These are phyloP conservation scores for Scomberomorus guttatus DNA, from an alignment of 2,797 vertebrate species.

Conservation along the genomic window DNA sequence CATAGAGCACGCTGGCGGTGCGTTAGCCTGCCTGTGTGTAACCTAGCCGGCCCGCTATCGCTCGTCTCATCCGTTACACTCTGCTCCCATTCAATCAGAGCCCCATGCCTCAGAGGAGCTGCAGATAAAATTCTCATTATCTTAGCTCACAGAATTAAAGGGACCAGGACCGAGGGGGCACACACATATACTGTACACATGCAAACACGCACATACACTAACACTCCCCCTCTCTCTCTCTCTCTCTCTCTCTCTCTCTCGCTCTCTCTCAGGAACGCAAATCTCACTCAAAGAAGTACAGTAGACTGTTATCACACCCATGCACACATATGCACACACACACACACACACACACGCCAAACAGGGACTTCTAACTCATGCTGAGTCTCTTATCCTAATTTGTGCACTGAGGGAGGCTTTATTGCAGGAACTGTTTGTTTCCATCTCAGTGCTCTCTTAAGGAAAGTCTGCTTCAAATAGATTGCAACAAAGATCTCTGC, in stretches of 20 bases:
- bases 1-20: conserved; percentile 47
- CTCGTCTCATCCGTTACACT: conserved; percentile 85
- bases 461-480: conserved; percentile 62
- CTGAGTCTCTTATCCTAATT: conserved; percentile 68
- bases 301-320: conserved; percentile 36
- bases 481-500: conserved; percentile 59
- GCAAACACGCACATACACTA: conserved; percentile 20
- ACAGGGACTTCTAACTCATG: conserved; percentile 46
- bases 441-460: conserved; percentile 56
- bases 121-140: conserved; percentile 88
- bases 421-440: conserved; percentile 62
- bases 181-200: not conserved
- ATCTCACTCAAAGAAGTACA: conserved; percentile 51
- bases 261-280: conserved; percentile 28
- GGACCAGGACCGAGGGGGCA: conserved; percentile 66
- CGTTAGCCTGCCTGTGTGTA: conserved; percentile 64
- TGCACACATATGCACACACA: conserved; percentile 17
- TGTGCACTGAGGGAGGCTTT: conserved; percentile 61
- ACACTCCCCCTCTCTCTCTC: not conserved
- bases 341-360: conserved; percentile 34
- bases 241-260: not conserved
- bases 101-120: conserved; percentile 76
- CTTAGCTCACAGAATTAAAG: conserved; percentile 84
- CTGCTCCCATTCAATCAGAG: conserved; percentile 86
- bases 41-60: conserved; percentile 74